Evolutionary conservation across 2,888 invertebrate genomes (phyloP).

Genomic region (Eristalis tenax): DNA sequence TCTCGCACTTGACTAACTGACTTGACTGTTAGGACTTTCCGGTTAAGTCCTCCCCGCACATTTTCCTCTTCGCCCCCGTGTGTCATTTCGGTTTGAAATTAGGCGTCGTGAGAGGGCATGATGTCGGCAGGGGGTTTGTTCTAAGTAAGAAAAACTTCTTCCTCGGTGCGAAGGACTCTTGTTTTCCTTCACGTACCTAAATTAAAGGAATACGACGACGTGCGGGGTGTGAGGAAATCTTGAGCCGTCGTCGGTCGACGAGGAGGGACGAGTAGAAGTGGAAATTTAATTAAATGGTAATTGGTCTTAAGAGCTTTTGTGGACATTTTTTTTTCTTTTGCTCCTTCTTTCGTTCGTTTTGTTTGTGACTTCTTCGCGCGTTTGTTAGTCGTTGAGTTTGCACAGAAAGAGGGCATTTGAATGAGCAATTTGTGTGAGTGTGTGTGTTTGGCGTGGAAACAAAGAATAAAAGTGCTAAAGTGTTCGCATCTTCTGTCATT

Average conservation of each 20-base stretch:
- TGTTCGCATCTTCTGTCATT: conserved; percentile 7
- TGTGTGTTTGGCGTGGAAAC: not conserved
- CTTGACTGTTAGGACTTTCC: conserved; percentile 65
- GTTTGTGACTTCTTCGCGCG: not conserved
- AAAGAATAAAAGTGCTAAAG: conserved; percentile 17
- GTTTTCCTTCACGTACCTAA: conserved; percentile 52
- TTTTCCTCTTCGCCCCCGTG: not conserved
- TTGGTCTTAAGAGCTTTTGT: conserved; percentile 69
- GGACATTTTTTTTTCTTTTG: conserved; percentile 23
- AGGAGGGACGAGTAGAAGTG: conserved; percentile 39
- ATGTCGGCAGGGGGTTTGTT: not conserved
- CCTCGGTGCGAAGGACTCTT: conserved; percentile 16
- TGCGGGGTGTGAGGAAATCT: not conserved
- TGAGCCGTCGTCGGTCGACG: not conserved
- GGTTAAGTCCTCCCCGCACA: conserved; percentile 15
- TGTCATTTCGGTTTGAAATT: conserved; percentile 33
- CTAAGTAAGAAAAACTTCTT: conserved; percentile 21
- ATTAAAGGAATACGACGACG: conserved; percentile 15
- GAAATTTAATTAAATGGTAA: conserved; percentile 72
- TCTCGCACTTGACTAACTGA: conserved; percentile 61
- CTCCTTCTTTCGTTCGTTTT: conserved; percentile 1
- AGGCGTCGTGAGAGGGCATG: not conserved
- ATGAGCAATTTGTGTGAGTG: conserved; percentile 38
- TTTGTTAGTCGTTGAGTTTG: not conserved
- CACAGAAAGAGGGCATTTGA: conserved; percentile 53